Evolutionary conservation across 1,140 invertebrate species (phyloP).

Genomic region (Drosophila rhopaloa): DNA sequence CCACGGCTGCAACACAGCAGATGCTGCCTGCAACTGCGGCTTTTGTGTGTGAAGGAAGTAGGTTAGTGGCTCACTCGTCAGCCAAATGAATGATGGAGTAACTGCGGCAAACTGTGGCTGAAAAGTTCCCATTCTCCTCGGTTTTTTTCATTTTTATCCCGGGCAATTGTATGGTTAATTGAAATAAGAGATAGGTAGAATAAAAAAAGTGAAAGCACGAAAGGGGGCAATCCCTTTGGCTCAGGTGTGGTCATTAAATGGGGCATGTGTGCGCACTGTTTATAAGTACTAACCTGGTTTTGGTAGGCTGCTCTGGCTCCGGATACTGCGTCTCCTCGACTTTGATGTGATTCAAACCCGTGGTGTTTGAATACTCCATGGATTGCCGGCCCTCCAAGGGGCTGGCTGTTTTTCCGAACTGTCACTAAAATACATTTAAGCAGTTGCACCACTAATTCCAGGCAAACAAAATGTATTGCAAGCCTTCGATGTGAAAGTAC

Average conservation of each 20-base stretch:
- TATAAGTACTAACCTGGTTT: slow-evolving; percentile 70
- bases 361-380: slow-evolving; percentile 84
- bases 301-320: slow-evolving; percentile 31
- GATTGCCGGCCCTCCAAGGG: slow-evolving; percentile 84
- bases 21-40: slow-evolving; percentile 55
- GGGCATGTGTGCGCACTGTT: slow-evolving; percentile 40
- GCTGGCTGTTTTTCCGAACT: slow-evolving; percentile 75
- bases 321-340: slow-evolving; percentile 17
- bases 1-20: slow-evolving; percentile 25
- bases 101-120: slow-evolving; percentile 62
- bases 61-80: slow-evolving; percentile 82
- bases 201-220: slow-evolving; percentile 34
- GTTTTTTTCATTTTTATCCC: slow-evolving; percentile 19
- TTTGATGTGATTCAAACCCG: slow-evolving; percentile 75
- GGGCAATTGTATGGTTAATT: slow-evolving; percentile 75
- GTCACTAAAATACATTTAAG: slow-evolving; percentile 84
- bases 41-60: slow-evolving; percentile 70
- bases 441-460: slow-evolving; percentile 61
- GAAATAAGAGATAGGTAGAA: slow-evolving; percentile 46
- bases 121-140: slow-evolving; percentile 37
- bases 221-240: slow-evolving; percentile 30
- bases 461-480: slow-evolving; percentile 21
- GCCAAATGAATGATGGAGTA: slow-evolving; percentile 77
- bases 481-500: slow-evolving; percentile 26
- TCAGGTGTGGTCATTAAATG: slow-evolving; percentile 75